Evolutionary conservation across 2,797 vertebrate genomes (phyloP).

Genomic region (Heteromormyrus szaboi): DNA sequence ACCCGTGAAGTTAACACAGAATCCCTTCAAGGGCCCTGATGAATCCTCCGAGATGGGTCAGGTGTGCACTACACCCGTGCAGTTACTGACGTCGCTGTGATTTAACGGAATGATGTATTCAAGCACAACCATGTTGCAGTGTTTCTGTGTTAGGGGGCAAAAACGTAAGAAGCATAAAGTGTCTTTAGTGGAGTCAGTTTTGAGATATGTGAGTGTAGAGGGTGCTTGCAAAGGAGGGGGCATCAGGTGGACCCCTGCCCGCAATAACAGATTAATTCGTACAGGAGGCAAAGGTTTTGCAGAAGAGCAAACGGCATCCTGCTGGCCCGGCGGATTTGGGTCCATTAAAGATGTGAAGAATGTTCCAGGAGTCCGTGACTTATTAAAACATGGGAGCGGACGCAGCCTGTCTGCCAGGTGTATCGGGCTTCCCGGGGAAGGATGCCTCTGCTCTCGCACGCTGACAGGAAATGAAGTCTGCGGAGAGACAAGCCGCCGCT

Average conservation of each 20-base stretch:
- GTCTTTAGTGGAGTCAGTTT: neutral
- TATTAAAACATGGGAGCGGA: slow-evolving; percentile 9
- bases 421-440: slow-evolving; percentile 6
- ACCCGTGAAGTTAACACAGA: neutral
- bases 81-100: neutral
- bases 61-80: neutral
- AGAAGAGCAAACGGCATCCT: neutral
- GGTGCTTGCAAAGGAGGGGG: neutral
- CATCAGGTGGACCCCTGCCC: neutral
- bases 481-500: slow-evolving; percentile 39
- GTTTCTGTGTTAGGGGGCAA: neutral
- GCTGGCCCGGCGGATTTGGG: neutral
- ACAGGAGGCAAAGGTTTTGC: neutral
- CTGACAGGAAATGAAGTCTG: slow-evolving; percentile 59
- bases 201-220: neutral
- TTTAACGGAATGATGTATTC: neutral
- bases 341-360: neutral
- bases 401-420: neutral
- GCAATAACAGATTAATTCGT: neutral
- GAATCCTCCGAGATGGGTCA: neutral
- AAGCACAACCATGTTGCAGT: neutral
- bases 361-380: neutral
- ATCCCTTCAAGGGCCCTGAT: neutral
- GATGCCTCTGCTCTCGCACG: slow-evolving; percentile 34
- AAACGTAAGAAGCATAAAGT: neutral